Conservation (phyloP, 2,113 vertebrate genomes). For the Pithys albifrons region DNA sequence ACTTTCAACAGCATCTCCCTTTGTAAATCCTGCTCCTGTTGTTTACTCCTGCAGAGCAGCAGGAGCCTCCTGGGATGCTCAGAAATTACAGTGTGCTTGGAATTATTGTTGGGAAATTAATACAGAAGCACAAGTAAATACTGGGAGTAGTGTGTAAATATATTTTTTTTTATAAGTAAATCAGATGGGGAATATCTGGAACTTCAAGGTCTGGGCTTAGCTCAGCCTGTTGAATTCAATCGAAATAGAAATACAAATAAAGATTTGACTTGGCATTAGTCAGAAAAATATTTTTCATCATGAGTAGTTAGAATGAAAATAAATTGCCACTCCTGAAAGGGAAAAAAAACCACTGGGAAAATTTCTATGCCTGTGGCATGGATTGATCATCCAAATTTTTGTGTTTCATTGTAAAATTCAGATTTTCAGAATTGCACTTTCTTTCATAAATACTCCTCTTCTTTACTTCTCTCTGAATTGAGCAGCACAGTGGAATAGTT, state of each 20-base stretch:
- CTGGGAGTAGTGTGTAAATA: not conserved
- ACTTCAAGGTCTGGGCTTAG: not conserved
- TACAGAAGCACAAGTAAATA: conserved; percentile 19
- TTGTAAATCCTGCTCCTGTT: conserved; percentile 21
- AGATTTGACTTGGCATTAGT: not conserved
- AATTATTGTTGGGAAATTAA: conserved; percentile 43
- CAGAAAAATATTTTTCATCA: not conserved
- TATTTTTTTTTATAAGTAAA: not conserved
- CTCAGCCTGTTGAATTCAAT: not conserved
- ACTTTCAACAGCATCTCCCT: not conserved
- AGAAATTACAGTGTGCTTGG: conserved; percentile 2
- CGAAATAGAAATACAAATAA: not conserved
- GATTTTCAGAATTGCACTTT: not conserved
- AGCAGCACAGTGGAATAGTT: not conserved
- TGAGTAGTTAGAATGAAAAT: not conserved
- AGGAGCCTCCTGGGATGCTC: not conserved
- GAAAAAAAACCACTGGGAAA: not conserved
- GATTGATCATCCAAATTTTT: not conserved
- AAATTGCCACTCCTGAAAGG: not conserved
- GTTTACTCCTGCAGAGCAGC: not conserved
- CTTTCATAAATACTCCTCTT: not conserved
- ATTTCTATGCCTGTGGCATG: rapidly evolving
- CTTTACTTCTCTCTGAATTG: not conserved
- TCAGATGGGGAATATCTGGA: not conserved
- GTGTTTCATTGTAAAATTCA: not conserved